Base-by-base conservation (phyloP, 2,113 vertebrate species). In the Callithrix jacchus region DNA sequence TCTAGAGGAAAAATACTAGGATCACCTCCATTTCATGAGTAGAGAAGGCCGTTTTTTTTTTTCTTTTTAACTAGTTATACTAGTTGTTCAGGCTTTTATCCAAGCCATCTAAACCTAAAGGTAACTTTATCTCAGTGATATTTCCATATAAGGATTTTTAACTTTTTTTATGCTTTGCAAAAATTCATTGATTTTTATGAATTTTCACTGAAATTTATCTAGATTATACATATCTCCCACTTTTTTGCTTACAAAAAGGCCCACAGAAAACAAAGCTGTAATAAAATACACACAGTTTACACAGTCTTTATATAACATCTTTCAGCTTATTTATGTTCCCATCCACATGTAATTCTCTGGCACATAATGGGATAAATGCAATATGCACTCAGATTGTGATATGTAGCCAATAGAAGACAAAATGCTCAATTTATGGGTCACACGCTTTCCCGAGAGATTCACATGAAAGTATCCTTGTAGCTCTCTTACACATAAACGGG, bases 401-500 rank as follows among this genome's bases (percentile, higher is more conserved):
- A 66, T 80, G 47, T 49, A 85, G 23, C 73, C 82, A 96, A 89
- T 0, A 85, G 37, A 68, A 27, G 37, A 52, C 32, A 83, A 89
- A 82, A 88, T 49, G 30, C 4, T 47, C 47, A 82, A 91, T 95
- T 94, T 96, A 97, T 80, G 37, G 42, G 73, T 6, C 40, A 74
- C 10, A 74, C n/a, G n/a, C 52, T 86, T 92, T 92, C 40, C 74
- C 70, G 17, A 64, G 1, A 87, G 82, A 92, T 74, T 91, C 86
- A 89, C 30, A n/a, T 73, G 90, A 79, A 96, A 82, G 97, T 97
- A 93, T 96, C 71, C 94, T 96, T 96, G 88, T 32, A 82, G 45
- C 64, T 94, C 73, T 73, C 20, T 89, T 45, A 37, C 12, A 93
- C 20, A 82, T 73, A 90, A 93, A 94, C 5, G 73, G 40, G 35